Conservation (phyloP, 2,888 invertebrate species). For the Tribolium freemani region DNA sequence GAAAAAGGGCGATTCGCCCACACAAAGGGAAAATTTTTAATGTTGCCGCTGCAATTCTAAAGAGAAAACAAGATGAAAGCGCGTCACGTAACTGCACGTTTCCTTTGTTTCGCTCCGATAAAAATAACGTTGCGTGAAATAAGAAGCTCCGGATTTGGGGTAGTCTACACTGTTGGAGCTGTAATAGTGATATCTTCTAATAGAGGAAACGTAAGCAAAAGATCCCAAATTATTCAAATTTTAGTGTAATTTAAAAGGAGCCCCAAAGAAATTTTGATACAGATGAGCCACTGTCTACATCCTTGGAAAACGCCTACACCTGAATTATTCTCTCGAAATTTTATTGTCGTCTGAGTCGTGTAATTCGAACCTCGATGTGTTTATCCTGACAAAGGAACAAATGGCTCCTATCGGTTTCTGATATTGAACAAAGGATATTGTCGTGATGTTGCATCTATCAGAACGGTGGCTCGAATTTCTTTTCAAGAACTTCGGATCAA, state of each 20-base stretch:
- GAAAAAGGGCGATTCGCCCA: background rate
- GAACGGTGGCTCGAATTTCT: conserved; percentile 35
- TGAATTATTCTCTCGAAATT: conserved; percentile 1
- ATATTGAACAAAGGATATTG: conserved; percentile 42
- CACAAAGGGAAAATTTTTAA: conserved; percentile 7
- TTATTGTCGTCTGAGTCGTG: conserved; percentile 22
- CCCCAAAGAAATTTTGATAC: too few relatives aligned
- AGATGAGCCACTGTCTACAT: too few relatives aligned
- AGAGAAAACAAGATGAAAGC: conserved; percentile 23
- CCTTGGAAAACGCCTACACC: background rate
- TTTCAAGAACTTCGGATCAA: conserved; percentile 34
- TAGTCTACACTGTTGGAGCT: conserved; percentile 4
- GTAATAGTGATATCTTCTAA: too few relatives aligned
- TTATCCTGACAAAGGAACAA: conserved; percentile 40
- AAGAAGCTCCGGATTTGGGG: conserved; percentile 25
- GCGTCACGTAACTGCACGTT: conserved; percentile 25
- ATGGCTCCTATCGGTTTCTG: conserved; percentile 42
- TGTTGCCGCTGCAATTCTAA: conserved; percentile 16
- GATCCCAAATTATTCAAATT: too few relatives aligned
- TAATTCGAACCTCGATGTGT: conserved; percentile 41
- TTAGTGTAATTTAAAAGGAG: too few relatives aligned
- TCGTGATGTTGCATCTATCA: conserved; percentile 41
- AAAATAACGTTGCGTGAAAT: conserved; percentile 42
- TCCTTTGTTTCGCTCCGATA: conserved; percentile 24
- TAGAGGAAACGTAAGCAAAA: too few relatives aligned